Evolutionary conservation across 2,797 vertebrate species (phyloP), one percentile per base, ranked within the genome.

Genomic region (Sebastes umbrosus): DNA sequence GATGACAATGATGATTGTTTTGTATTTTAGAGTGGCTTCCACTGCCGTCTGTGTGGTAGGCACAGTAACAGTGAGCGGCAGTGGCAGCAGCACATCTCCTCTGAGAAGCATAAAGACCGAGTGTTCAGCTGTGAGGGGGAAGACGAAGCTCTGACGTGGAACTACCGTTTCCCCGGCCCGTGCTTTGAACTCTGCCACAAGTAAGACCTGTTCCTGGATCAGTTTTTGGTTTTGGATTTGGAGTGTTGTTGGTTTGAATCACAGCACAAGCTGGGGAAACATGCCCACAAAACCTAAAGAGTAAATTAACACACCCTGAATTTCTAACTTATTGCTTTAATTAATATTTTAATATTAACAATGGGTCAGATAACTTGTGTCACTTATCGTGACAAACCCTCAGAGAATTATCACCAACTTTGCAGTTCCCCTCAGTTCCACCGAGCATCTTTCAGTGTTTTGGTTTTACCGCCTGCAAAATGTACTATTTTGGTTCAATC

Each of bases 41-140:
- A 99, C 94, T 99, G 98, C 92, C 96, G 94, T 83, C 97, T 99
- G 74, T 99, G 99, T 1, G 97, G 97, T 39, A 98, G 95, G 84
- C 97, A 99, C 95, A 99, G 98, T 87, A 99, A 99, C 94, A 96
- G 99, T 52, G 97, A 98, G 93, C 97, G 97, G n/a, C 99, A 99
- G 92, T 99, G 99, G 99, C 97, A 98, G 91, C 96, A 97, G 90
- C 99, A 99, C 91, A 97, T 99, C 93, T 97, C 97, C 82, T 95
- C 97, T 0, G 97, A 98, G 93, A 99, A 97, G 82, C 99, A 99
- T 95, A 99, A 99, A 88, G 97, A 99, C 86, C 95, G 97, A 31
- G 96, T 99, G 84, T 98, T 99, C 94, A 98, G 97, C 95, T 97
- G 1, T 4, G 95, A 95, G 62, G 95, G 93, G 8, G 96, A 96